These are phyloP conservation scores for Isichthys henryi DNA, from an alignment of 2,113 vertebrate genomes.

Conservation along the genomic window DNA sequence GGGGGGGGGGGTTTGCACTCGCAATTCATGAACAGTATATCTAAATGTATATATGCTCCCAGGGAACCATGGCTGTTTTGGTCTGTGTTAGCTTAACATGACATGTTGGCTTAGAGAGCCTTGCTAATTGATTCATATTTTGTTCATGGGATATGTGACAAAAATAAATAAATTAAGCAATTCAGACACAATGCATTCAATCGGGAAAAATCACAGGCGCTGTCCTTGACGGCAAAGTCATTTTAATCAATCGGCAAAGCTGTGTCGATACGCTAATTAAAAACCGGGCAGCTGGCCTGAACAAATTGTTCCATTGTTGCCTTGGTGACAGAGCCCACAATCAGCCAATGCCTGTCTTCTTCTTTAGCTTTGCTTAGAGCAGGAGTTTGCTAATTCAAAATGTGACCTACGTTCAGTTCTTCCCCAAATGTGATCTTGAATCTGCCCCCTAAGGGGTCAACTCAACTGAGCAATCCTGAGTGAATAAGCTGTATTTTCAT, in stretches of 20 bases:
- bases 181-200: neutral
- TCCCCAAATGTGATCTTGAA: neutral
- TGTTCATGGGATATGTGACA: neutral
- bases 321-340: neutral
- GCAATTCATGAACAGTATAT: neutral
- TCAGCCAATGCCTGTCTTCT: neutral
- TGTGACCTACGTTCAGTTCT: neutral
- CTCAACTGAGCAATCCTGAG: neutral
- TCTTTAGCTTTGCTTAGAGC: neutral
- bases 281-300: neutral
- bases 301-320: neutral
- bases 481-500: neutral
- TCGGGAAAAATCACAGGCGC: neutral
- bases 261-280: slow-evolving; percentile 2
- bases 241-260: neutral
- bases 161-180: neutral
- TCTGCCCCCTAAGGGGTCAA: neutral
- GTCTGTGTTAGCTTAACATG: neutral
- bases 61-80: neutral
- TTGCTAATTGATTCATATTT: neutral
- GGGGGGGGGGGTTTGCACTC: neutral
- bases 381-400: neutral
- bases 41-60: neutral
- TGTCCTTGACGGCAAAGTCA: neutral
- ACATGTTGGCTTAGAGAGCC: neutral